Conservation (phyloP, 2,113 vertebrate genomes). For the Pandion haliaetus region DNA sequence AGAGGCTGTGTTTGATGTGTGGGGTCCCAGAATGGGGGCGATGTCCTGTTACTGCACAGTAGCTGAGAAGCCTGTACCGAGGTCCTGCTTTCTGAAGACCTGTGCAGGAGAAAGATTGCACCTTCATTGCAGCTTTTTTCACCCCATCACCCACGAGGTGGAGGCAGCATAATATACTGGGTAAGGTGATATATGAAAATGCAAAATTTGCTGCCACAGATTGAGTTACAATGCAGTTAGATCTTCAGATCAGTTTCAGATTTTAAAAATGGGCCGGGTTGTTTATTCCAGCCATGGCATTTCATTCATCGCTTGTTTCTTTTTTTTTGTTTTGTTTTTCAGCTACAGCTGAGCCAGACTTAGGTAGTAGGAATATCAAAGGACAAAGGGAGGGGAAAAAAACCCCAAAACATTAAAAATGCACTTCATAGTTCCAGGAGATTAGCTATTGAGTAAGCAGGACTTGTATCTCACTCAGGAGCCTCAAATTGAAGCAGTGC, state of each 20-base stretch:
- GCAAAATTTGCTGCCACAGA: neutral
- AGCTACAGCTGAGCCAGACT: neutral
- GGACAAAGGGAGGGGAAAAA: neutral
- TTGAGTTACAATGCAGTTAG: neutral
- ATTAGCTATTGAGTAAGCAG: neutral
- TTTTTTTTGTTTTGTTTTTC: neutral
- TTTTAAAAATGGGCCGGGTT: neutral
- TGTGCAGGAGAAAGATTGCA: neutral
- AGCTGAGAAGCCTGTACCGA: neutral
- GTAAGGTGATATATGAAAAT: neutral
- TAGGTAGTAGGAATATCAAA: neutral
- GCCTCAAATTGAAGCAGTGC: slow-evolving; percentile 10
- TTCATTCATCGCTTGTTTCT: neutral
- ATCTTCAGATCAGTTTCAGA: neutral
- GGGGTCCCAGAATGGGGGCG: neutral
- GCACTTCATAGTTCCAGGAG: neutral
- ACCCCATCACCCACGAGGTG: neutral
- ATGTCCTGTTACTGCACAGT: neutral
- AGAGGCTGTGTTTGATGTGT: neutral
- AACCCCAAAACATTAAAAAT: neutral
- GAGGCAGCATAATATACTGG: neutral
- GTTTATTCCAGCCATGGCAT: neutral
- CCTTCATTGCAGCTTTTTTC: neutral
- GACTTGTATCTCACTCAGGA: neutral
- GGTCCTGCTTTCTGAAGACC: neutral